Percentiles rank a stretch among this genome's conserved stretches.
phyloP scores from a whole-genome alignment of 2,888 invertebrate genomes.

The Eupithecia subumbrata region DNA sequence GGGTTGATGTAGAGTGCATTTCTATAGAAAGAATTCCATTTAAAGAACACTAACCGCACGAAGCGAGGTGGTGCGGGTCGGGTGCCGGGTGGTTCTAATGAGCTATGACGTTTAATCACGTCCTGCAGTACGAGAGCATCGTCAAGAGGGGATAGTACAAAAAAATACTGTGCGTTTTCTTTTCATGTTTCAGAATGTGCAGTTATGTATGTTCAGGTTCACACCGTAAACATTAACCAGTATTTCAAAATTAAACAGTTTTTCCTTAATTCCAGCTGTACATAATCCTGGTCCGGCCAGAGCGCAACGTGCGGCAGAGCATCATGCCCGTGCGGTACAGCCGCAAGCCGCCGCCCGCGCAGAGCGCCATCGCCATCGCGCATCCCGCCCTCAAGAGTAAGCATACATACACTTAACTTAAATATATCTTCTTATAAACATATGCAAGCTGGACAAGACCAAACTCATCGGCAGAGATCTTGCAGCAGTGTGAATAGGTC shows the following conservation, averaged over 20 bases:
- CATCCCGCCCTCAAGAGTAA: conserved; percentile 69
- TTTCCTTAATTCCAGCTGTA: conserved; percentile 87
- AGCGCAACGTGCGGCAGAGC: conserved; percentile 94
- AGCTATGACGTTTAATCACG: background rate
- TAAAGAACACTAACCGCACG: too few species aligned
- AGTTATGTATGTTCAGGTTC: background rate
- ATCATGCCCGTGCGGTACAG: conserved; percentile 89
- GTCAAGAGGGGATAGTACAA: background rate
- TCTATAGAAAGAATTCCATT: too few species aligned
- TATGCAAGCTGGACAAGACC: background rate
- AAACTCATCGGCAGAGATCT: background rate
- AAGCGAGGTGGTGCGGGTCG: too few species aligned
- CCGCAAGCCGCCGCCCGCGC: conserved; percentile 67
- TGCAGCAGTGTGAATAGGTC: background rate
- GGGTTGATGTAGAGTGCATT: too few species aligned
- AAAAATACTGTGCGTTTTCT: background rate
- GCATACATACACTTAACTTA: conserved; percentile 23
- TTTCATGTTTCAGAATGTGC: background rate
- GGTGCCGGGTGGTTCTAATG: too few species aligned
- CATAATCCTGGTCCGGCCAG: conserved; percentile 94
- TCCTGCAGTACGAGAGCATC: background rate
- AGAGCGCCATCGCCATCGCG: conserved; percentile 53
- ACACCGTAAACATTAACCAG: too few species aligned
- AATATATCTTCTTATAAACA: background rate
- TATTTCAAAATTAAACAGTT: background rate